Conservation (phyloP, 2,888 invertebrate species). For the Aspidiotus destructor region DNA sequence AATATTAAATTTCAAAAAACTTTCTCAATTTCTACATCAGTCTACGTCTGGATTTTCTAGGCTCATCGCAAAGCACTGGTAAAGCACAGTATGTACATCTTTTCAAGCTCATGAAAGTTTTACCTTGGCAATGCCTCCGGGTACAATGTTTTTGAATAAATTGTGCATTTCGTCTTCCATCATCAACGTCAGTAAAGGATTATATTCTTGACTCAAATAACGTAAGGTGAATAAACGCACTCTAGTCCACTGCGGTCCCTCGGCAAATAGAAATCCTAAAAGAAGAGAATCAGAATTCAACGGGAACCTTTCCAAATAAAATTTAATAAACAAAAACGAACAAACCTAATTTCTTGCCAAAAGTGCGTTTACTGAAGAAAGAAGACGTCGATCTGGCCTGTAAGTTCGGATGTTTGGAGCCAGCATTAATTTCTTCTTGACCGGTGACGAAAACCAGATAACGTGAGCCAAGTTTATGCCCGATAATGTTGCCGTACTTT, state of each 20-base stretch:
- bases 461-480: slow-evolving; percentile 15
- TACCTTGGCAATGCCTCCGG: slow-evolving; percentile 12
- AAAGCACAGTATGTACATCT: too few relatives aligned
- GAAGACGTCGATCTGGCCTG: slow-evolving; percentile 5
- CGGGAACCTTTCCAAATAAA: too few relatives aligned
- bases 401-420: slow-evolving; percentile 24
- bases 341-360: slow-evolving; percentile 13
- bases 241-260: slow-evolving; percentile 16
- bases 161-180: slow-evolving; percentile 15
- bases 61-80: too few relatives aligned
- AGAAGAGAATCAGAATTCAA: not conserved
- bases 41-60: too few relatives aligned
- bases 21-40: too few relatives aligned
- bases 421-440: slow-evolving; percentile 16
- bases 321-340: not conserved
- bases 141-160: slow-evolving; percentile 2
- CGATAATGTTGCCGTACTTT: slow-evolving; percentile 27
- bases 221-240: slow-evolving; percentile 17
- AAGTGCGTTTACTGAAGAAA: slow-evolving; percentile 9
- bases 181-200: slow-evolving; percentile 1
- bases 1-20: too few relatives aligned
- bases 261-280: slow-evolving; percentile 21
- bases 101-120: too few relatives aligned
- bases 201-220: slow-evolving; percentile 16
- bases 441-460: slow-evolving; percentile 13